These are phyloP conservation scores for Lepetodrilus schrolli DNA, from an alignment of 2,888 invertebrate genomes.

Conservation along the genomic window DNA sequence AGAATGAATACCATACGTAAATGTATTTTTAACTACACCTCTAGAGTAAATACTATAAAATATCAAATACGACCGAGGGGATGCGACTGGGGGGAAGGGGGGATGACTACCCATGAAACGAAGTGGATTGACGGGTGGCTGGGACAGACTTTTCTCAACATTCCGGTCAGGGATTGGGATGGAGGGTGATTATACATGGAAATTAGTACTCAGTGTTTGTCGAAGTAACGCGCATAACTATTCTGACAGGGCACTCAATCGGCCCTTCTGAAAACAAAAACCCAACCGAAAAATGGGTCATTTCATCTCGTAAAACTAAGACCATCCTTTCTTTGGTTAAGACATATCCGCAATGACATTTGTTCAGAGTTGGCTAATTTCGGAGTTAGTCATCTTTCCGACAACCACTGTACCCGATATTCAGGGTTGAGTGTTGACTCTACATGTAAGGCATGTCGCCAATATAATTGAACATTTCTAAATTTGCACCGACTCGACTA, in stretches of 20 bases:
- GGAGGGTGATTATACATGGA: too few species aligned
- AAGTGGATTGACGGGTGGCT: not conserved
- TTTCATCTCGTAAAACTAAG: constrained; percentile 9
- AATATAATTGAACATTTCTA: not conserved
- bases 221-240: not conserved
- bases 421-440: too few species aligned
- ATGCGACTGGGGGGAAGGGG: too few species aligned
- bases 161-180: not conserved
- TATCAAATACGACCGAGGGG: constrained; percentile 21
- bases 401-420: too few species aligned
- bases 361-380: too few species aligned
- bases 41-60: constrained; percentile 17
- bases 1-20: constrained; percentile 18
- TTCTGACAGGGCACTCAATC: not conserved
- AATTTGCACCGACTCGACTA: not conserved
- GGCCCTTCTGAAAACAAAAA: constrained; percentile 5
- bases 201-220: not conserved
- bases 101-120: too few species aligned
- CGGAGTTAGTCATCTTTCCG: too few species aligned
- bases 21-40: constrained; percentile 26
- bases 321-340: too few species aligned
- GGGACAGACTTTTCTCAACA: not conserved
- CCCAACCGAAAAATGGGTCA: not conserved
- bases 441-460: not conserved
- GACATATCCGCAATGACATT: too few species aligned